Evolutionary conservation across 2,888 invertebrate genomes (phyloP).

Genomic region (Anodontia alba): DNA sequence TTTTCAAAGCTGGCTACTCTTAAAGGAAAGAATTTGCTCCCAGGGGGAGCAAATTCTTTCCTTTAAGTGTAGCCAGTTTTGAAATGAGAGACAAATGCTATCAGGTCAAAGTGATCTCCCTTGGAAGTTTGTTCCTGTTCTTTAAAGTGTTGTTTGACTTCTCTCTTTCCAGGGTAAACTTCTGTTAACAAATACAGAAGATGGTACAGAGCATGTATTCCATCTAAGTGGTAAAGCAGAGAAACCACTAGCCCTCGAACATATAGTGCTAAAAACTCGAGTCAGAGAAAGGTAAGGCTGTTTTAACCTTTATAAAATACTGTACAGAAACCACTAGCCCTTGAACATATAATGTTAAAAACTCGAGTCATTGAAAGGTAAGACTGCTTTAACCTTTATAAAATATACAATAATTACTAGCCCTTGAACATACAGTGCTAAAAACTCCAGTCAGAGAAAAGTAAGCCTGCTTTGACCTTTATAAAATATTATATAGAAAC

Average conservation of each 20-base stretch:
- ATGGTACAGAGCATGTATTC: slow-evolving; percentile 82
- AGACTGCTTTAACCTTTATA: slow-evolving; percentile 42
- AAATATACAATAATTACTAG: slow-evolving; percentile 82
- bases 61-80: too few species aligned
- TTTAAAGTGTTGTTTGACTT: too few species aligned
- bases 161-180: slow-evolving; percentile 81
- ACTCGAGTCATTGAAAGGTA: slow-evolving; percentile 81
- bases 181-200: slow-evolving; percentile 79
- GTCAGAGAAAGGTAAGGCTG: slow-evolving; percentile 80
- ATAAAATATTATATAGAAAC: too few species aligned
- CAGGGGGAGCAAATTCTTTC: too few species aligned
- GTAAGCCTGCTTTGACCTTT: too few species aligned
- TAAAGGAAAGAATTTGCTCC: too few species aligned
- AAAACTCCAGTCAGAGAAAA: slow-evolving; percentile 80
- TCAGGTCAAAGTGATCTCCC: too few species aligned
- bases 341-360: slow-evolving; percentile 81
- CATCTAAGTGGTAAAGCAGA: slow-evolving; percentile 79
- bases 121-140: too few species aligned
- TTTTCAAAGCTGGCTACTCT: too few species aligned
- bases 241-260: slow-evolving; percentile 83
- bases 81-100: too few species aligned
- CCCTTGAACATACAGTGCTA: slow-evolving; percentile 82
- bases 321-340: slow-evolving; percentile 83
- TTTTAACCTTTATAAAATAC: neutral
- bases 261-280: slow-evolving; percentile 78